Evolutionary conservation across 2,797 vertebrate genomes (phyloP).

Genomic region (Muscicapa striata): DNA sequence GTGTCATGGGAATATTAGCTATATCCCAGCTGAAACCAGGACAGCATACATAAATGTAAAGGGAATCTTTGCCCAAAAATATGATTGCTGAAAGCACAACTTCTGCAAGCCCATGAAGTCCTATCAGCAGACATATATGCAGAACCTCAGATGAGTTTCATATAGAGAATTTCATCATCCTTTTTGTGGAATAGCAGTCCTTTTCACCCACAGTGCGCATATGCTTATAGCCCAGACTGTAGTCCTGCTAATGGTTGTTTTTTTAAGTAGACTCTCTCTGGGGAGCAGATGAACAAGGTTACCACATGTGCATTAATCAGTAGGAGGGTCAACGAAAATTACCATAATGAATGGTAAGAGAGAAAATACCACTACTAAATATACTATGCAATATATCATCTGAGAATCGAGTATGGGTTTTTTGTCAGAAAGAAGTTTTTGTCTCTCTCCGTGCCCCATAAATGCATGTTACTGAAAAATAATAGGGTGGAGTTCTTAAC

Average conservation of each 20-base stretch:
- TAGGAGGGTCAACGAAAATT: neutral
- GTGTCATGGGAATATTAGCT: neutral
- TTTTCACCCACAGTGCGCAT: neutral
- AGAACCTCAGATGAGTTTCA: neutral
- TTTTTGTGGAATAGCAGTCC: neutral
- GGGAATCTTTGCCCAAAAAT: neutral
- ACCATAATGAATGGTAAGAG: neutral
- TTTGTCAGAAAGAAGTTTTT: neutral
- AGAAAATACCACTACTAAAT: neutral
- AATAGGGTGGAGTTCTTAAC: neutral
- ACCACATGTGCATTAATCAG: neutral
- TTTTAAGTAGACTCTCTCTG: neutral
- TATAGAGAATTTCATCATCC: neutral
- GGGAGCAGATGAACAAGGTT: neutral
- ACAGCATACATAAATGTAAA: neutral
- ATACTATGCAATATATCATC: neutral
- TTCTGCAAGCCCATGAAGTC: neutral
- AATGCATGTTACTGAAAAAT: neutral
- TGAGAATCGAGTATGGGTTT: neutral
- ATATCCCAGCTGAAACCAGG: neutral
- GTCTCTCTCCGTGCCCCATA: neutral
- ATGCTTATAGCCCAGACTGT: rapidly evolving
- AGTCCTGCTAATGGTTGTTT: neutral
- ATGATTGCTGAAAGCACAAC: neutral
- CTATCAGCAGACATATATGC: neutral